These are phyloP conservation scores for Drosophila aldrichi DNA, from an alignment of 2,888 invertebrate species.

Conservation along the genomic window DNA sequence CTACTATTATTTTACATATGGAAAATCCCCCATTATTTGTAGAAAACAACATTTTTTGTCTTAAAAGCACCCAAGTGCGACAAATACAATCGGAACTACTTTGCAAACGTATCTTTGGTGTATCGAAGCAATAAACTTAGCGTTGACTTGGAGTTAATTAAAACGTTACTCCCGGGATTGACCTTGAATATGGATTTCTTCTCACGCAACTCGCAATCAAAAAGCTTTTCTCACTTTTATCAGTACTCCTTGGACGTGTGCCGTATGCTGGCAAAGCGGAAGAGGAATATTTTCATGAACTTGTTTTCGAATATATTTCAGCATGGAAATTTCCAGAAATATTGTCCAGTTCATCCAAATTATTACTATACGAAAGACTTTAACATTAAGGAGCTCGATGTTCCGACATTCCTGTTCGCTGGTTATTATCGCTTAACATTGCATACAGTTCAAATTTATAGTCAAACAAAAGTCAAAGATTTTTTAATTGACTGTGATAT, in stretches of 20 bases:
- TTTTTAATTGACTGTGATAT: conserved; percentile 37
- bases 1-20: not conserved
- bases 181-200: conserved; percentile 41
- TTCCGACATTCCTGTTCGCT: conserved; percentile 54
- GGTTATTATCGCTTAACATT: conserved; percentile 52
- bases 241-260: conserved; percentile 64
- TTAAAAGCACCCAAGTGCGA: conserved; percentile 24
- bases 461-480: conserved; percentile 16
- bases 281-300: conserved; percentile 47
- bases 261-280: conserved; percentile 38
- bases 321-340: conserved; percentile 58
- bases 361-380: conserved; percentile 51
- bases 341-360: conserved; percentile 56
- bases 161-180: conserved; percentile 19
- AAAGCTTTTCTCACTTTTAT: conserved; percentile 40
- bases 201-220: conserved; percentile 1
- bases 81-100: conserved; percentile 41
- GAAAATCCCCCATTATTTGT: not conserved
- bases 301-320: conserved; percentile 50
- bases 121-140: conserved; percentile 7
- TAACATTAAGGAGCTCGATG: conserved; percentile 26
- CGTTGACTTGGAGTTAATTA: conserved; percentile 29
- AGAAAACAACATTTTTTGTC: conserved; percentile 32
- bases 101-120: conserved; percentile 14
- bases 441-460: conserved; percentile 27